Evolutionary conservation across 2,113 vertebrate species (phyloP).

Genomic region (Eidolon helvum): DNA sequence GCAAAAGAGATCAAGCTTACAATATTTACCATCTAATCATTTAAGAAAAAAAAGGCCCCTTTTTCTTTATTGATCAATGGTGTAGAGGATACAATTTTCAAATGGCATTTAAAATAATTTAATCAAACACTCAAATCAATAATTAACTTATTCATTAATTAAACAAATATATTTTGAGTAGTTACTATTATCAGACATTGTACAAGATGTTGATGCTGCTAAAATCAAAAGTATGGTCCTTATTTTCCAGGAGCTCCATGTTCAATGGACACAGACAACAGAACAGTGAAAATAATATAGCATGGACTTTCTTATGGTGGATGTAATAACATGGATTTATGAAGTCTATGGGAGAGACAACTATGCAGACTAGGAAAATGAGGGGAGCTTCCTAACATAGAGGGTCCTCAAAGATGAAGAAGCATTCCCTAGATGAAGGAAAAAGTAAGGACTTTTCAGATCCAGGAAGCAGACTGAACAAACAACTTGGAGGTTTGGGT

Average conservation of each 20-base stretch:
- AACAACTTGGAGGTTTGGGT: not conserved
- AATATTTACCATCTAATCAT: not conserved
- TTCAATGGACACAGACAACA: not conserved
- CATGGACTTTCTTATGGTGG: not conserved
- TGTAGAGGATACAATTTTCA: not conserved
- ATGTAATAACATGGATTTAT: not conserved
- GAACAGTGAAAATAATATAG: not conserved
- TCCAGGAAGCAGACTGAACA: not conserved
- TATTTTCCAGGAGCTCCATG: not conserved
- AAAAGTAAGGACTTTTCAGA: not conserved
- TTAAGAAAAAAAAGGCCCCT: not conserved
- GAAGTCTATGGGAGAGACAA: fast-evolving
- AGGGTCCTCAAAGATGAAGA: not conserved
- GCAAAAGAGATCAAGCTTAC: not conserved
- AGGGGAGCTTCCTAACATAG: not conserved
- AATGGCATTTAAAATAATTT: not conserved
- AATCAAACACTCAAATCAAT: not conserved
- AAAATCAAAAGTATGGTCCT: not conserved
- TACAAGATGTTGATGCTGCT: not conserved
- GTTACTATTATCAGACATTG: not conserved
- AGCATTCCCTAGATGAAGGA: not conserved
- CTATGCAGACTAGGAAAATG: not conserved
- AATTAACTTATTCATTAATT: not conserved
- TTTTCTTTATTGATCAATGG: not conserved
- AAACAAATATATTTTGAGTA: not conserved